Evolutionary conservation across 2,888 invertebrate species (phyloP), one percentile per base, ranked within the genome.

Genomic region (Molorchus minor): DNA sequence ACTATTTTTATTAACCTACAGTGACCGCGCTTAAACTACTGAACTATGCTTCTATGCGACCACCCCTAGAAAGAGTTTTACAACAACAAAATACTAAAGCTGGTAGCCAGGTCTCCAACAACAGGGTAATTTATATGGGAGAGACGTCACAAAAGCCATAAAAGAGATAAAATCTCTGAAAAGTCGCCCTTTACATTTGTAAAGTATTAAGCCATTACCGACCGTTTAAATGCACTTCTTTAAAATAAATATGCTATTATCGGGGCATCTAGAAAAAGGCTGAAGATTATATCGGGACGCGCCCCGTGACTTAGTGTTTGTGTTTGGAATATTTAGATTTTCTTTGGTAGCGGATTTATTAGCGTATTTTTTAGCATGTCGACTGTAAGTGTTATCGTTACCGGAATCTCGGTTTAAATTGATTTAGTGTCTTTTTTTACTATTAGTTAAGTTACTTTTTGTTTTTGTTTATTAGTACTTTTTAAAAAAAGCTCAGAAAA

Each of bases 91-190:
- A 57, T 43, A 52, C 21, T 52, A 57, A 51, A 44, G 35, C 19
- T 38, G 40, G 49, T 55, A 40, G 33, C 41, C 49, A 55, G 46
- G 36, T 36, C 19, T 13, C 46, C 2, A 29, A 49, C 17, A 49
- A 59, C 49, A 46, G 46, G 43, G 35, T 60, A 56, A 64, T 64
- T 67, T 67, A 67, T 64, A 62, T 67, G 64, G 53, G 58, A 64
- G 56, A 46, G 61, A 43, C 57, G 51, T 53, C 58, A 56, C 52
- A 46, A 58, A 56, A 58, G 56, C 54, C 55, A 58, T 67, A 61
- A 67, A 67, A 58, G 47, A 51, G 67, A 67, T 67, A 67, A 56
- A 60, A 67, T 67, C 67, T 67, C 56, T 41, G 54, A 61, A 36
- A 57, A 56, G 55, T 56, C 45, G 44, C 38, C 43, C 56, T 45